These are phyloP conservation scores for Troides aeacus DNA, from an alignment of 2,888 invertebrate species.

Conservation along the genomic window DNA sequence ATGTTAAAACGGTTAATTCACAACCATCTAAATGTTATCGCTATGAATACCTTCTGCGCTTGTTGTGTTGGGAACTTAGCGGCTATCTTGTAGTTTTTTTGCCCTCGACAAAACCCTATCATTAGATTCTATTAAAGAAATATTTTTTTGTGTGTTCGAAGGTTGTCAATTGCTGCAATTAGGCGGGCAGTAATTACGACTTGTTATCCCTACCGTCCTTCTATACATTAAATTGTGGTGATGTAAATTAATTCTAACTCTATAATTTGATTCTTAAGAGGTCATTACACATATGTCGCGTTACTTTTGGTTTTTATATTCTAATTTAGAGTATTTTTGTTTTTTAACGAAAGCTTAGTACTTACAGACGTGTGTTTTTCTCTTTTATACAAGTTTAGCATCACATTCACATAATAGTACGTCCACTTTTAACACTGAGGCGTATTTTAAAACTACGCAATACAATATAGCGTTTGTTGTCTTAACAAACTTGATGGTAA, in stretches of 20 bases:
- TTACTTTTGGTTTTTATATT: neutral
- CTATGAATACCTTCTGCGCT: slow-evolving; percentile 5
- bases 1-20: neutral
- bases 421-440: neutral
- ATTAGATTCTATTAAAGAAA: slow-evolving; percentile 62
- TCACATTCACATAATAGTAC: too few relatives aligned
- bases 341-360: neutral
- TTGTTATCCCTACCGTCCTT: slow-evolving; percentile 61
- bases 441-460: too few relatives aligned
- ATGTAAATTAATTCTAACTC: slow-evolving; percentile 60
- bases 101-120: slow-evolving; percentile 49
- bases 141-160: slow-evolving; percentile 53
- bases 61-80: slow-evolving; percentile 15
- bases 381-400: neutral
- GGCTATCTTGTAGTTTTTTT: slow-evolving; percentile 25
- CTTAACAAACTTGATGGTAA: too few relatives aligned
- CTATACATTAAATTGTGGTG: slow-evolving; percentile 47
- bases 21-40: slow-evolving; percentile 4
- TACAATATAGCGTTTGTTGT: too few relatives aligned
- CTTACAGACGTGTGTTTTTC: neutral
- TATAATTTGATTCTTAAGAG: slow-evolving; percentile 49
- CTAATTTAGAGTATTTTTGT: neutral
- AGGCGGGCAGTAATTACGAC: slow-evolving; percentile 64
- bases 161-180: slow-evolving; percentile 69
- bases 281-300: slow-evolving; percentile 36